Conservation (phyloP, 2,797 vertebrate genomes). For the Tadarida brasiliensis region DNA sequence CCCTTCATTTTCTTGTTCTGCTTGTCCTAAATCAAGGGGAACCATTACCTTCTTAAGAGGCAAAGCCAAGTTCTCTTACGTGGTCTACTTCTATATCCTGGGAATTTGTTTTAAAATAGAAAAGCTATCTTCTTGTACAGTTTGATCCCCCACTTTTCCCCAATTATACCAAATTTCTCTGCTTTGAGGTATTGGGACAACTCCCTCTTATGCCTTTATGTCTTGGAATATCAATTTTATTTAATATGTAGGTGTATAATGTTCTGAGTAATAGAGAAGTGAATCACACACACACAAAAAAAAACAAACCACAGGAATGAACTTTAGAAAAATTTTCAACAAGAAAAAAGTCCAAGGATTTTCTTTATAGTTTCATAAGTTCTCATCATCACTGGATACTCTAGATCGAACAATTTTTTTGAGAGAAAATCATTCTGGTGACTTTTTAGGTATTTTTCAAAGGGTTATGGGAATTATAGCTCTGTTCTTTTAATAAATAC, state of each 20-base stretch:
- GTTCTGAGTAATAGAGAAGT: slow-evolving; percentile 68
- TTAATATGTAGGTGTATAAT: slow-evolving; percentile 54
- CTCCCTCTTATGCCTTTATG: slow-evolving; percentile 15
- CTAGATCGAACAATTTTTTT: slow-evolving; percentile 18
- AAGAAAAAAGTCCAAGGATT: slow-evolving; percentile 19
- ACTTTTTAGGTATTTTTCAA: slow-evolving; percentile 12
- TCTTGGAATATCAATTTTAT: slow-evolving; percentile 28
- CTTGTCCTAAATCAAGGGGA: slow-evolving; percentile 3
- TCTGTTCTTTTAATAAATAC: not conserved
- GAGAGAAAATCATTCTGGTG: not conserved
- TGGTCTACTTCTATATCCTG: not conserved
- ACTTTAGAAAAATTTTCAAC: slow-evolving; percentile 24
- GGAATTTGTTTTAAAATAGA: slow-evolving; percentile 42
- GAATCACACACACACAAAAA: slow-evolving; percentile 48
- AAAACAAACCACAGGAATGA: slow-evolving; percentile 18
- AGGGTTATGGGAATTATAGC: not conserved
- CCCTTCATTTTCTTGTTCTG: not conserved
- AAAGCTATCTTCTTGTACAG: slow-evolving; percentile 4
- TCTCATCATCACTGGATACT: not conserved
- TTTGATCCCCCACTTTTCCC: not conserved
- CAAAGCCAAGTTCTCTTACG: not conserved
- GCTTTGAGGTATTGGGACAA: slow-evolving; percentile 39
- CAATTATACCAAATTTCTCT: not conserved
- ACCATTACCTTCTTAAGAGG: not conserved
- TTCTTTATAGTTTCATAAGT: slow-evolving; percentile 10